Conservation (phyloP, 2,797 vertebrate genomes). For the Phylloscopus collybita region DNA sequence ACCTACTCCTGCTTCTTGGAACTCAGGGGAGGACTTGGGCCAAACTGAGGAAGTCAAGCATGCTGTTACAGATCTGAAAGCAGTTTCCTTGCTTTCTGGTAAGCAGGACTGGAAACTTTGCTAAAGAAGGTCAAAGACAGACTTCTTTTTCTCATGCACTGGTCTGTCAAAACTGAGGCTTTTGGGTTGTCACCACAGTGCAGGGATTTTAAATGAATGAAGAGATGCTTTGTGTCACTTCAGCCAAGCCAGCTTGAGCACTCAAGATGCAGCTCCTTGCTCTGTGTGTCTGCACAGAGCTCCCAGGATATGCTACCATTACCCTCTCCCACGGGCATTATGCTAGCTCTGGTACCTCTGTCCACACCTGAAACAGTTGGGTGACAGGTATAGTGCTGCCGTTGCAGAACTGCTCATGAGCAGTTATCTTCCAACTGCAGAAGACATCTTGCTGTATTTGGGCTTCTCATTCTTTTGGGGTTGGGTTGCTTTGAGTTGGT, state of each 20-base stretch:
- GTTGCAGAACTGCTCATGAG: not conserved
- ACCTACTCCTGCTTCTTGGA: not conserved
- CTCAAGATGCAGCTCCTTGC: not conserved
- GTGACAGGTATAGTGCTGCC: not conserved
- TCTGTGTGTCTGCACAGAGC: not conserved
- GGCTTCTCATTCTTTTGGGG: not conserved
- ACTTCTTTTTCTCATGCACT: not conserved
- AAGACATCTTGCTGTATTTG: not conserved
- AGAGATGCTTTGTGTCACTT: not conserved
- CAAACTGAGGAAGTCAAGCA: not conserved
- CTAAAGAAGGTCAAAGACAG: not conserved
- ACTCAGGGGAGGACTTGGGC: not conserved
- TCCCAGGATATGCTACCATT: not conserved
- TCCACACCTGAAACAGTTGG: accelerated
- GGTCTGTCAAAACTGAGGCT: not conserved
- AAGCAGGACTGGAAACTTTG: not conserved
- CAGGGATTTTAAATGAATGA: not conserved
- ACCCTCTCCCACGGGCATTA: accelerated
- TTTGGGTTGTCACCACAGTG: not conserved
- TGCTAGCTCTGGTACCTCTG: not conserved
- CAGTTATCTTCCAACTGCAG: not conserved
- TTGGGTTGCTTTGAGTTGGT: not conserved
- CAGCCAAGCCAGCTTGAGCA: not conserved
- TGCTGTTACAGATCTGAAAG: not conserved
- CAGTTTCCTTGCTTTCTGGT: accelerated